Evolutionary conservation across 2,113 vertebrate species (phyloP), one percentile per base, ranked within the genome.

Genomic region (Montifringilla adamsi): DNA sequence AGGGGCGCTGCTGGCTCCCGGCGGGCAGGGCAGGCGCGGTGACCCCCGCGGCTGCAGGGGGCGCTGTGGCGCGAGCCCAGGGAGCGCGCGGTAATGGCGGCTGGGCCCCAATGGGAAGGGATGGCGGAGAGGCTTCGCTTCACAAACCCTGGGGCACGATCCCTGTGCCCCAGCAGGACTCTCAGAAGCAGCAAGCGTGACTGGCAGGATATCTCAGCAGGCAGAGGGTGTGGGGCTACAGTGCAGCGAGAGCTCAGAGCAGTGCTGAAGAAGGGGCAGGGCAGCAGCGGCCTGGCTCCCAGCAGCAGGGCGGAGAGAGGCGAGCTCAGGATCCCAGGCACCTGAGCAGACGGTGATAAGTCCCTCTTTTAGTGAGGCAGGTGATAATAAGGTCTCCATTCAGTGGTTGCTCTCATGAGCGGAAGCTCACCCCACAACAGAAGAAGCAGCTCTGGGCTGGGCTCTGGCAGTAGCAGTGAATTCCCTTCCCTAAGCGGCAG

Each of bases 251-350:
- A 59, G 23, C 58, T 59, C 10, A 5, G 23, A 59, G 23, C 23
- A 8, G 15, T 10, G 58, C 15, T 59, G n/a, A 26, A 39, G 67
- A 52, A 52, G 27, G 26, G 4, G 7, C 2, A 1, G 19, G 19
- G 10, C 19, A 37, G 67, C 11, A 6, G 16, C 10, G 7, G 47
- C 67, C 47, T 6, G 3, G 47, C 35, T 70, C 47, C 13, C 47
- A 47, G 44, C 47, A 47, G 44, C 31, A 47, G 64, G 23, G 17
- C 44, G 13, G 47, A 15, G 67, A 50, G 19, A 13, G 27, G 26
- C 0, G 2, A 20, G 18, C 20, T 46, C 19, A 22, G 20, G 19
- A 52, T 52, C 27, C 35, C 10, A 0, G 27, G 27, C 27, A 31
- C 27, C 27, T 0, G 4, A 31, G 35, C 19, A 52, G 47, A 17